These are phyloP conservation scores for Hepsetus odoe DNA, from an alignment of 2,113 vertebrate species.

Conservation along the genomic window DNA sequence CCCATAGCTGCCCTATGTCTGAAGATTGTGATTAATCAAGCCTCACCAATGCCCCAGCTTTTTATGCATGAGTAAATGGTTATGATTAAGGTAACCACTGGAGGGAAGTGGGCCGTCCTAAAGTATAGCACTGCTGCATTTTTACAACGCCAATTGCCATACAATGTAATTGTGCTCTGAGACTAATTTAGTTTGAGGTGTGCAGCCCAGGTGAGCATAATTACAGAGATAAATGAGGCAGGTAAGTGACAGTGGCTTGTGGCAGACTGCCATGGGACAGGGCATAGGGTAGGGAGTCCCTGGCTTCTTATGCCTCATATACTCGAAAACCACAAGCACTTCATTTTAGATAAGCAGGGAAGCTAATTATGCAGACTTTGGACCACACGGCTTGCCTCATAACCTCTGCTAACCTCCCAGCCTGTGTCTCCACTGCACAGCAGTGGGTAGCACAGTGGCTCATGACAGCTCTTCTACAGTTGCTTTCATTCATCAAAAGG, in stretches of 20 bases:
- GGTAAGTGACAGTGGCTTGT: constrained; percentile 46
- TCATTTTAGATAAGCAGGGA: constrained; percentile 38
- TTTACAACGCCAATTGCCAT: constrained; percentile 8
- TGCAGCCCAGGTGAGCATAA: constrained; percentile 44
- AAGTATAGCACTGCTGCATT: constrained; percentile 7
- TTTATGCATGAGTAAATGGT: constrained; percentile 44
- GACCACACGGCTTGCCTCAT: constrained; percentile 22
- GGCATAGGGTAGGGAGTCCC: constrained; percentile 35
- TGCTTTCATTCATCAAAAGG: constrained; percentile 24
- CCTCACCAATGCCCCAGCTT: constrained; percentile 26
- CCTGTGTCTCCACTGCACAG: not conserved
- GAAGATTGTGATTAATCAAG: constrained; percentile 42
- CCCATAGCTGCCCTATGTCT: constrained; percentile 2
- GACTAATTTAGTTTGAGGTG: constrained; percentile 44
- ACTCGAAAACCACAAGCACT: constrained; percentile 14
- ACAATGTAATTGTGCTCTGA: constrained; percentile 28
- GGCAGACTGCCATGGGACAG: constrained; percentile 39
- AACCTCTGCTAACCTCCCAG: constrained; percentile 21
- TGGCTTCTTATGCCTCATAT: constrained; percentile 22
- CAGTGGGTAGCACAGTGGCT: not conserved
- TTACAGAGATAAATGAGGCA: constrained; percentile 53
- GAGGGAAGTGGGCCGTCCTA: not conserved
- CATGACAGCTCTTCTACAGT: not conserved
- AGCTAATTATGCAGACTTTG: constrained; percentile 41
- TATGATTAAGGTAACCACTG: constrained; percentile 43